phyloP scores from a whole-genome alignment of 2,888 invertebrate species.

The Polymixis lichenea region DNA sequence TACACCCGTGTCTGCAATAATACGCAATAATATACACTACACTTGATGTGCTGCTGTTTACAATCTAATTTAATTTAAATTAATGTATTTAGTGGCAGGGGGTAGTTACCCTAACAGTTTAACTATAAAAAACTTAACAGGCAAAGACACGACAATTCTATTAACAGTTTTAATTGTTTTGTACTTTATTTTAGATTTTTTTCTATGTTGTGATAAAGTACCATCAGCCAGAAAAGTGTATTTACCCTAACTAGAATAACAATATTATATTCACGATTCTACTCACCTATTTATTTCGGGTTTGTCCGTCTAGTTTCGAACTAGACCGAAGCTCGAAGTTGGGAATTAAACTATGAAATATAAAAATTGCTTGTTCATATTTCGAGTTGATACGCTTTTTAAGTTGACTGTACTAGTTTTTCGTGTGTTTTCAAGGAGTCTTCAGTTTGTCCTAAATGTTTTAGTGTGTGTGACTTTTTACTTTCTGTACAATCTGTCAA shows the following conservation, averaged over 20 bases:
- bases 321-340: too few species aligned
- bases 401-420: conserved; percentile 63
- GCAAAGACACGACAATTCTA: conserved; percentile 42
- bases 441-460: conserved; percentile 58
- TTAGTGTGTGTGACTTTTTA: conserved; percentile 68
- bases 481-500: conserved; percentile 38
- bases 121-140: conserved; percentile 57
- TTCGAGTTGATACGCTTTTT: conserved; percentile 34
- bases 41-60: conserved; percentile 69
- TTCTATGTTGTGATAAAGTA: conserved; percentile 60
- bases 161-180: conserved; percentile 55
- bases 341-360: too few species aligned
- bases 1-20: conserved; percentile 66
- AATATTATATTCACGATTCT: too few species aligned
- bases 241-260: too few species aligned
- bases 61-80: conserved; percentile 52
- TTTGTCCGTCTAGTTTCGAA: too few species aligned
- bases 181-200: conserved; percentile 34
- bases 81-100: conserved; percentile 57
- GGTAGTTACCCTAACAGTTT: conserved; percentile 63
- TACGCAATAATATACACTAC: conserved; percentile 64
- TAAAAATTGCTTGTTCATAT: too few species aligned
- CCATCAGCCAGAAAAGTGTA: conserved; percentile 40
- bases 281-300: too few species aligned
- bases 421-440: conserved; percentile 61